Conservation (phyloP, 2,888 invertebrate genomes). For the Agrochola lychnidis region DNA sequence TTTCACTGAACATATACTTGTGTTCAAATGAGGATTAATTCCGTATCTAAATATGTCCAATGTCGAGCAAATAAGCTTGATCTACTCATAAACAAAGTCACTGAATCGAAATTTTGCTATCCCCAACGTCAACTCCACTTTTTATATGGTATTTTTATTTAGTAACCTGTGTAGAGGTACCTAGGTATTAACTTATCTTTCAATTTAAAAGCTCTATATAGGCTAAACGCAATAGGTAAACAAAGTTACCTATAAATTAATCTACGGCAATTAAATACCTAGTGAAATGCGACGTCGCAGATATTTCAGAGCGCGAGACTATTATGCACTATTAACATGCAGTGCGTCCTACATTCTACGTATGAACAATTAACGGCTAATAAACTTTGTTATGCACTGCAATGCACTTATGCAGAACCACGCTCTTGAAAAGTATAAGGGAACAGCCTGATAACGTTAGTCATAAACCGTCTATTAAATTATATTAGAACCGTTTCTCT, state of each 20-base stretch:
- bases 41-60: background rate
- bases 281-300: constrained; percentile 31
- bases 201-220: background rate
- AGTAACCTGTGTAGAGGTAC: background rate
- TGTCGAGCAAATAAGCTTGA: background rate
- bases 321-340: constrained; percentile 49
- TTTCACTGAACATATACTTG: constrained; percentile 7
- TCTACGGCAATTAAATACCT: background rate
- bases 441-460: constrained; percentile 41
- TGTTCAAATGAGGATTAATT: constrained; percentile 1
- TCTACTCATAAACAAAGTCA: background rate
- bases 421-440: constrained; percentile 44
- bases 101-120: background rate
- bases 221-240: background rate
- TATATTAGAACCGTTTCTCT: constrained; percentile 3
- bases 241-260: background rate
- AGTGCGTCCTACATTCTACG: constrained; percentile 63
- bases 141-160: background rate
- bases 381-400: constrained; percentile 65
- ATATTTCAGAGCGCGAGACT: constrained; percentile 43
- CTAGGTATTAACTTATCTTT: background rate
- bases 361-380: constrained; percentile 64
- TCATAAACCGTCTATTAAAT: constrained; percentile 30
- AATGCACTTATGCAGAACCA: constrained; percentile 59
- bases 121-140: background rate